Evolutionary conservation across 92 coral and sea anemone genomes (phyloP), one percentile per base, ranked within the genome.

Genomic region (Palythoa grandiflora): DNA sequence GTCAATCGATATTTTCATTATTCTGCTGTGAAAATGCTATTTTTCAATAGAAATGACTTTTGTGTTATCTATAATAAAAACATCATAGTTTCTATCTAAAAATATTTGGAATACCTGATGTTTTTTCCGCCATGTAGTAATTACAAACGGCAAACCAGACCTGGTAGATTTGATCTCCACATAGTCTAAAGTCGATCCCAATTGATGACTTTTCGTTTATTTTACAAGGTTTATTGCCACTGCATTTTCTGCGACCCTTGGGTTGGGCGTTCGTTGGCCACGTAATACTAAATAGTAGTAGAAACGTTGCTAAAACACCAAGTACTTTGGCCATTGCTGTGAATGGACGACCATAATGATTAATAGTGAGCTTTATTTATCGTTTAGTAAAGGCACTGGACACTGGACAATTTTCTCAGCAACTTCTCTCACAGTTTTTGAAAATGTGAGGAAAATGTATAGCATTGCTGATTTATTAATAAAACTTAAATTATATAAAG

Each of bases 131-230:
- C 83, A 40, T 53, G 48, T 54, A 53, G 54, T 78, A 78, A 44
- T 39, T 6, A n/a, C 83, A 78, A 7, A 78, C 83, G 35, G 55
- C 44, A 4, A 17, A 61, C 83, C 83, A 78, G n/a, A 78, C 83
- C 5, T 35, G 28, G 28, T 37, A 53, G 20, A 78, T 78, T 14
- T 78, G 83, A 66, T 78, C 83, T 9, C 83, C 83, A 78, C 83
- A 78, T 7, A 78, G 51, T 48, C 16, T 61, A 35, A 78, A 78
- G 70, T 78, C 83, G 83, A 78, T 78, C 47, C 47, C 47, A 21
- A 78, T 52, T 12, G 50, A 44, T 11, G 83, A 78, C 1, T 5
- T 28, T 47, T 78, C 83, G 70, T 78, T 78, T 8, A 36, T 36
- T 78, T 78, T 78, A 3, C 83, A 78, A 10, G 68, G 37, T 78